Percentiles rank a stretch among this genome's conserved stretches.
Conservation (phyloP, 2,888 invertebrate species). For the Brachypalpus laphriformis region DNA sequence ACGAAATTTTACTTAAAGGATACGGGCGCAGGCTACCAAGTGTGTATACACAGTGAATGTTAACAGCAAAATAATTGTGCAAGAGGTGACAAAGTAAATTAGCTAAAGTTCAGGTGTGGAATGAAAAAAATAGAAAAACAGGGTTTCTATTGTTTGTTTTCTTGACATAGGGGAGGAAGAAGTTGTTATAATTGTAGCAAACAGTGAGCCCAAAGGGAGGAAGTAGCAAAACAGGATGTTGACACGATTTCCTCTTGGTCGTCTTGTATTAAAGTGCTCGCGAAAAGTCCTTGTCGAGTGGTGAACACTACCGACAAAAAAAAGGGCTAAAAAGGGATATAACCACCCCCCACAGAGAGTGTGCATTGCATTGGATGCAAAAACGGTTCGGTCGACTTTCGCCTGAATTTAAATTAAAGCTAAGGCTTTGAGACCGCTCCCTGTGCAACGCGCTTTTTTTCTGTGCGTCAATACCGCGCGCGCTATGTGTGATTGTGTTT, state of each 20-base stretch:
- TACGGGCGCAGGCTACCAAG: constrained; percentile 47
- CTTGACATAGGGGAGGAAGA: constrained; percentile 1
- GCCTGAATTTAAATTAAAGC: constrained; percentile 40
- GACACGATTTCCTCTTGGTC: constrained; percentile 57
- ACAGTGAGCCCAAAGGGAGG: constrained; percentile 15
- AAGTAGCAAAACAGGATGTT: constrained; percentile 67
- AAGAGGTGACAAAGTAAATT: constrained; percentile 71
- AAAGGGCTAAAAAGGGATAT: not conserved
- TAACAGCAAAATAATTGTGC: constrained; percentile 71
- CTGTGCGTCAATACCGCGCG: not conserved
- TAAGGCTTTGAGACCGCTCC: constrained; percentile 6
- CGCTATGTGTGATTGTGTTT: constrained; percentile 24
- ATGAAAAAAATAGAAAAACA: constrained; percentile 30
- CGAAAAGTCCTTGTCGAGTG: constrained; percentile 29
- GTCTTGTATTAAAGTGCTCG: constrained; percentile 51
- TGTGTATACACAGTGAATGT: constrained; percentile 40
- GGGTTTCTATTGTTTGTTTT: constrained; percentile 27
- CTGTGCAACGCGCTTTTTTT: not conserved
- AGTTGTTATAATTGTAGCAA: constrained; percentile 5
- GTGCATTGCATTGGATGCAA: constrained; percentile 4
- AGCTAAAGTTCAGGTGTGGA: constrained; percentile 67
- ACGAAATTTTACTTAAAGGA: constrained; percentile 42
- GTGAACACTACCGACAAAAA: constrained; percentile 6
- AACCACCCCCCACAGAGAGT: not conserved
- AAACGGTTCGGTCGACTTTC: constrained; percentile 3